phyloP scores from a whole-genome alignment of 2,797 vertebrate species.

The Pseudomugil tenellus region DNA sequence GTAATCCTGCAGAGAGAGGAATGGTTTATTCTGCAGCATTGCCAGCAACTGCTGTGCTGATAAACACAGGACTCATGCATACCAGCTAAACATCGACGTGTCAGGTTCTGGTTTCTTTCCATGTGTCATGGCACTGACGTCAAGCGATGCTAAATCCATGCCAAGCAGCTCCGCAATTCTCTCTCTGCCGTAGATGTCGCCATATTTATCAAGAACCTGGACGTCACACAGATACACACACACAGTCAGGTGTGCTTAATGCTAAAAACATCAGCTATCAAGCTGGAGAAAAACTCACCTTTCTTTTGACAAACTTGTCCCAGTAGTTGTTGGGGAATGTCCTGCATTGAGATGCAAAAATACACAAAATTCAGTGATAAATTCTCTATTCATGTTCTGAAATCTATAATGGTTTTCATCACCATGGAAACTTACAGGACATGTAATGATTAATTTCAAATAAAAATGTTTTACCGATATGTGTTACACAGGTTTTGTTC shows the following conservation, averaged over 20 bases:
- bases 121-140: slow-evolving; percentile 89
- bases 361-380: not conserved
- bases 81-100: slow-evolving; percentile 90
- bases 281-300: slow-evolving; percentile 79
- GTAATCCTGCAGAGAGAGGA: slow-evolving; percentile 82
- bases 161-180: slow-evolving; percentile 93
- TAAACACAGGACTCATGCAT: not conserved
- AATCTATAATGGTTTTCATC: too few relatives aligned
- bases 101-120: slow-evolving; percentile 87
- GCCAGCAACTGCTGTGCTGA: not conserved
- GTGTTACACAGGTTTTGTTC: too few relatives aligned
- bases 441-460: too few relatives aligned
- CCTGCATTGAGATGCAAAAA: slow-evolving; percentile 67
- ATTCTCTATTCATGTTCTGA: too few relatives aligned
- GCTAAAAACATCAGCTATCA: not conserved
- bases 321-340: slow-evolving; percentile 96
- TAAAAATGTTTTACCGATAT: too few relatives aligned
- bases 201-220: slow-evolving; percentile 94
- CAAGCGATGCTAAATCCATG: slow-evolving; percentile 91
- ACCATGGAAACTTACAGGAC: too few relatives aligned
- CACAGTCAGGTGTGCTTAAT: not conserved
- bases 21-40: not conserved
- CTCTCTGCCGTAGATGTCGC: slow-evolving; percentile 94
- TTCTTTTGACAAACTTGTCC: slow-evolving; percentile 98
- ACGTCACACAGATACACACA: not conserved